These are phyloP conservation scores for Botia almorhae DNA, from an alignment of 2,797 vertebrate species.

Conservation along the genomic window DNA sequence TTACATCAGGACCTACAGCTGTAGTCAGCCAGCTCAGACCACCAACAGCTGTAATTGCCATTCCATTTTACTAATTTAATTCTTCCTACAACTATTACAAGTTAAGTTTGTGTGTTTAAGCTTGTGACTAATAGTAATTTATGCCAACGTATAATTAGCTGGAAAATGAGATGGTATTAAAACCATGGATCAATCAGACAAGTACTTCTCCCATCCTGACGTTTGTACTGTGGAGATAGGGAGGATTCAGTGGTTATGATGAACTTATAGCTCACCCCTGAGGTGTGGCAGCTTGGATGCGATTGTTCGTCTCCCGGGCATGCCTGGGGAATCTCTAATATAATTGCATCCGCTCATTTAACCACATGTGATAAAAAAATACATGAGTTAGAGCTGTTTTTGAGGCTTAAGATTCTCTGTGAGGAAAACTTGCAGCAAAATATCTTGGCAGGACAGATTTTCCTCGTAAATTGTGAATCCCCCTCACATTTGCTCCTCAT, in stretches of 20 bases:
- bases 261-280: not conserved
- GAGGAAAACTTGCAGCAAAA: constrained; percentile 56
- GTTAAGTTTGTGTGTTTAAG: not conserved
- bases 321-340: constrained; percentile 57
- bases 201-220: not conserved
- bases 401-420: constrained; percentile 35
- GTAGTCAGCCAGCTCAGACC: too few relatives aligned
- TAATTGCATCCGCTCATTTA: constrained; percentile 63
- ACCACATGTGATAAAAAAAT: constrained; percentile 63
- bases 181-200: too few relatives aligned
- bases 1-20: too few relatives aligned
- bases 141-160: not conserved
- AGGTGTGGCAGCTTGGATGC: constrained; percentile 29
- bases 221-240: not conserved
- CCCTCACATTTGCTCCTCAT: constrained; percentile 55
- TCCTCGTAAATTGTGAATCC: constrained; percentile 59
- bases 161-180: constrained; percentile 68
- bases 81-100: not conserved
- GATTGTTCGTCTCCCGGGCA: not conserved
- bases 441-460: constrained; percentile 62
- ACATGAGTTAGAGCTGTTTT: not conserved
- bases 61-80: not conserved
- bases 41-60: not conserved
- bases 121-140: not conserved
- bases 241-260: not conserved